Conservation (phyloP, 2,797 vertebrate genomes). For the Chelon auratus region DNA sequence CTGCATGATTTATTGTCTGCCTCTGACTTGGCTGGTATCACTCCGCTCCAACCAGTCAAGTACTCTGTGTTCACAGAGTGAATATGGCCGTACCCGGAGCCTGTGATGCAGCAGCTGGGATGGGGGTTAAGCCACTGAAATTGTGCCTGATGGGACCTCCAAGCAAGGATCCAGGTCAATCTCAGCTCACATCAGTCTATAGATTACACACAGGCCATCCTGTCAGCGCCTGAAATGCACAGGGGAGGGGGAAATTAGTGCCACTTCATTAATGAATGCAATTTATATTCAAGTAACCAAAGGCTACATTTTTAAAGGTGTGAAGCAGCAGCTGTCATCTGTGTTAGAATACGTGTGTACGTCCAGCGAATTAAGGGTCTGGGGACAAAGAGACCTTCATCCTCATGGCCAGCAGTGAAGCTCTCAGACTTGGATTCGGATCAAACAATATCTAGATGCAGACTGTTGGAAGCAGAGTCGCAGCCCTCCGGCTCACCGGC, state of each 20-base stretch:
- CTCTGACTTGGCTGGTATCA: conserved; percentile 27
- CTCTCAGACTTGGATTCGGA: conserved; percentile 52
- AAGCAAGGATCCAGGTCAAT: conserved; percentile 49
- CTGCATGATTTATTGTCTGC: conserved; percentile 53
- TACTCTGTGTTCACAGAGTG: conserved; percentile 20
- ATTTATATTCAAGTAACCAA: neutral
- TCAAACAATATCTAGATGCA: conserved; percentile 58
- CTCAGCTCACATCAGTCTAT: conserved; percentile 32
- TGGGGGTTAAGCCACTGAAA: conserved; percentile 38
- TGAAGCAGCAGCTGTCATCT: conserved; percentile 10
- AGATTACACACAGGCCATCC: conserved; percentile 20
- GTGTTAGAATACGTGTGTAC: conserved; percentile 15
- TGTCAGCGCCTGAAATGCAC: conserved; percentile 6
- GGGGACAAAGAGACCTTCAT: conserved; percentile 31
- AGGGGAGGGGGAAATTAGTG: neutral
- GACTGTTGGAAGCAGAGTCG: conserved; percentile 42
- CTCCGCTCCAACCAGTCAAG: conserved; percentile 1
- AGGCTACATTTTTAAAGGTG: conserved; percentile 1
- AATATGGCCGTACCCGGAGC: conserved; percentile 14
- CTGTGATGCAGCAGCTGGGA: conserved; percentile 29
- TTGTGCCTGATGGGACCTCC: conserved; percentile 33
- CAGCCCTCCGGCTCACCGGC: conserved; percentile 30
- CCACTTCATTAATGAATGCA: neutral
- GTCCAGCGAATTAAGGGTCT: conserved; percentile 26
- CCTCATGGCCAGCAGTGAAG: conserved; percentile 26